Conservation (phyloP, 2,113 vertebrate species). For the Anarhynchus alexandrinus region DNA sequence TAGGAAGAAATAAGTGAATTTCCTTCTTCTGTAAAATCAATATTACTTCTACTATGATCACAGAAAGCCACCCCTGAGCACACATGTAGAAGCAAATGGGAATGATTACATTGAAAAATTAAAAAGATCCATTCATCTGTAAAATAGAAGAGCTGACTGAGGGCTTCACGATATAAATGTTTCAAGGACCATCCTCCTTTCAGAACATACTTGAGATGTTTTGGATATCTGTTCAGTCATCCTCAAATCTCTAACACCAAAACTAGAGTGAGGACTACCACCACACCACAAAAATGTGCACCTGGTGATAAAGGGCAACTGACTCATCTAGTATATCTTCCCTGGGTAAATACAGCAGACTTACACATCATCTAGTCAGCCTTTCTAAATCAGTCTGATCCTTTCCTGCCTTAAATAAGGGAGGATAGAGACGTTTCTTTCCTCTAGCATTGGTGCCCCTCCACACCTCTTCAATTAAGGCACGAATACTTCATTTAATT, state of each 20-base stretch:
- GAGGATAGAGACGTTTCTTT: background rate
- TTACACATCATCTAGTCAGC: background rate
- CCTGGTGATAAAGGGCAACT: background rate
- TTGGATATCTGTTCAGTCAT: background rate
- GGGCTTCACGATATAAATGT: background rate
- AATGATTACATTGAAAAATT: background rate
- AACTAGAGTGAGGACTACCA: background rate
- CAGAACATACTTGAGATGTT: background rate
- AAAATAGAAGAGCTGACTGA: background rate
- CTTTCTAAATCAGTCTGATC: background rate
- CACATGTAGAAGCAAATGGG: background rate
- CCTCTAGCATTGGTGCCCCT: background rate
- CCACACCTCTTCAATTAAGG: background rate
- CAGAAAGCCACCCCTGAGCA: background rate
- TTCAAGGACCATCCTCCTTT: background rate
- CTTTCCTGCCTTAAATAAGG: background rate
- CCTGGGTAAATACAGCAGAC: background rate
- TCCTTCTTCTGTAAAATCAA: background rate
- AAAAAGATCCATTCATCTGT: background rate
- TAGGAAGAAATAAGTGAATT: background rate
- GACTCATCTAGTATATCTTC: background rate
- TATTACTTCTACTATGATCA: background rate
- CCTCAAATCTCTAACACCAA: background rate
- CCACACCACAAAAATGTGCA: background rate
- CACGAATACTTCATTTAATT: background rate